A percentile compares a stretch with the other conserved stretches of the same genome.
phyloP scores from a whole-genome alignment of 2,113 vertebrate species.

The Rhinogobius similis region DNA sequence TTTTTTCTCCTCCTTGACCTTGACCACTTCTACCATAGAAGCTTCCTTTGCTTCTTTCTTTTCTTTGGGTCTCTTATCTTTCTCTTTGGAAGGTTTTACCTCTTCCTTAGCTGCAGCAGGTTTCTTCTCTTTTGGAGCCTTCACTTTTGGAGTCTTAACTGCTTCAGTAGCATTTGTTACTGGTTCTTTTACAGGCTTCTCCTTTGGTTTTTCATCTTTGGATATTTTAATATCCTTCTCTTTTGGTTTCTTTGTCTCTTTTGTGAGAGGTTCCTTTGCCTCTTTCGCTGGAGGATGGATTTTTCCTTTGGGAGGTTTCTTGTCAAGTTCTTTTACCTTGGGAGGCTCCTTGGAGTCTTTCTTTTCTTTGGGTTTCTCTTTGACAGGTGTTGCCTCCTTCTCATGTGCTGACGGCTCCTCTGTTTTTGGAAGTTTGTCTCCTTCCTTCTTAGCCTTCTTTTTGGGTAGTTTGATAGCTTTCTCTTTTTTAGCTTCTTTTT shows the following conservation, averaged over 20 bases:
- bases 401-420: not conserved
- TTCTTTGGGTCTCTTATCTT: not conserved
- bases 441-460: not conserved
- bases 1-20: not conserved
- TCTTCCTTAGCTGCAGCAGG: not conserved
- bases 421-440: not conserved
- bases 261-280: not conserved
- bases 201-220: not conserved
- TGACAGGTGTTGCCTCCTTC: not conserved
- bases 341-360: not conserved
- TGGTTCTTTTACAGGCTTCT: not conserved
- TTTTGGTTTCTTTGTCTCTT: not conserved
- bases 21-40: not conserved
- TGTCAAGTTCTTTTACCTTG: not conserved
- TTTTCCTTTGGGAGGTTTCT: not conserved
- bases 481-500: not conserved
- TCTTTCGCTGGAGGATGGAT: not conserved
- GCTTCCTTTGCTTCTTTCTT: not conserved
- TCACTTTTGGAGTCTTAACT: not conserved
- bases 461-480: not conserved
- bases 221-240: not conserved
- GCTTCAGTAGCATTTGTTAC: not conserved
- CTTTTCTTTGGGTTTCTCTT: conserved; percentile 8
- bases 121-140: not conserved
- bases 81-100: not conserved